Evolutionary conservation across 2,888 invertebrate genomes (phyloP), one percentile per base, ranked within the genome.

Genomic region (Desoria tigrina): DNA sequence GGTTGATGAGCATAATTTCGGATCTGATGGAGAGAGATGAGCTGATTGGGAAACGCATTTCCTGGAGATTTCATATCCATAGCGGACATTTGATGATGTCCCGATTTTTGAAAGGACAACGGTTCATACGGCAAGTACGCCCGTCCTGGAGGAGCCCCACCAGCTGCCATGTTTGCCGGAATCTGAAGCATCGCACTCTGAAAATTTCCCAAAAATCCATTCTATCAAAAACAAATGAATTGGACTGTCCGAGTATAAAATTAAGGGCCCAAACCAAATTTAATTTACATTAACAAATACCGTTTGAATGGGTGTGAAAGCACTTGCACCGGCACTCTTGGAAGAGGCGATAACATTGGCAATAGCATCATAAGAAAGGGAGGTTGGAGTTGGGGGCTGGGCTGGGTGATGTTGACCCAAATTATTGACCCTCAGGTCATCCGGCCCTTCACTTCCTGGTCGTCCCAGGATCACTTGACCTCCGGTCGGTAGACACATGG

Each of bases 1-100:
- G 94, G 94, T 79, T 94, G 94, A 80, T 93, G 93, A 71, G 93
- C 92, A 82, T 94, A 96, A 82, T 95, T 95, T 81, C 95, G 87
- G 79, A 96, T 96, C 84, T 96, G 95, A 82, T 96, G 95, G 76
- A 96, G 85, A 77, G 94, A 93, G 81, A 94, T 94, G 82, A 94
- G 84, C 82, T 94, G 94, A 81, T 94, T 94, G 67, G 94, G 94
- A 82, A 94, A 94, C 57, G 84, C 83, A 79, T 84, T 84, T 63
- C 79, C 78, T 68, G 86, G 83, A 49, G 77, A 74, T 66, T 79
- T 79, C 67, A 79, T 78, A 68, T 79, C 79, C 79, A 79, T 79
- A 45, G 78, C 74, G 56, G 78, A 71, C 77, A 78, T 77, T 69
- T 74, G 77, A 51, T 78, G 79, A 61, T 78, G 76, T 60, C 77